Evolutionary conservation across 2,797 vertebrate species (phyloP), one percentile per base, ranked within the genome.

Genomic region (Coilia nasus): DNA sequence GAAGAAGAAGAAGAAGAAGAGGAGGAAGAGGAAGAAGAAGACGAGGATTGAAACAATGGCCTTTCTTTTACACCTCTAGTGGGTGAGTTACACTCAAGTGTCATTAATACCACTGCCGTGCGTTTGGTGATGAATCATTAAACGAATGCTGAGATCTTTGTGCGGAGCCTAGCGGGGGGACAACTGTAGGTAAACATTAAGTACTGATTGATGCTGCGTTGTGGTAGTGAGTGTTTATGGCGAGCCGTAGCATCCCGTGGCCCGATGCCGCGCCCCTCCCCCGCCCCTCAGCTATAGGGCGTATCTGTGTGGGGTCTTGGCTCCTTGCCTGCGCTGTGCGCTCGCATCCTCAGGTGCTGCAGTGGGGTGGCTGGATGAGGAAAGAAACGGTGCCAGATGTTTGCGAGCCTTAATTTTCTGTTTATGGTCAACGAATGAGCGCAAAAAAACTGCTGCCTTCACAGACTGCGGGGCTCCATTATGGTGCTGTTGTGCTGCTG

Each of bases 381-480:
- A 41, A 78, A 78, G 31, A 78, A 78, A 64, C 78, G 82, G 71
- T 17, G 86, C 91, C 89, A 90, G 84, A 85, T 89, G 81, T 83
- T 90, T 91, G 92, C 89, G 91, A 91, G 89, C 90, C 91, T 89
- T 94, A 94, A 95, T 94, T 94, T 93, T 92, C 89, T 92, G 92
- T 93, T 92, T 93, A 93, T 87, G 67, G 92, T 87, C 94, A 93
- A 94, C 95, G 95, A 95, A 96, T 88, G 93, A 96, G 90, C 91
- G 88, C 89, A 93, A 95, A 96, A 96, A 92, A 9, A 14, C 50
- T 96, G 95, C 95, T 96, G 95, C 93, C 94, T 94, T 94, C 94
- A 96, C 94, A 94, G 90, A 95, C 96, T 96, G 93, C 86, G 90
- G 85, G 90, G 92, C 90, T 88, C 59, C 89, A 78, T 78, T 78